These are phyloP conservation scores for Drosophila murphyi DNA, from an alignment of 1,140 invertebrate genomes.

Conservation along the genomic window DNA sequence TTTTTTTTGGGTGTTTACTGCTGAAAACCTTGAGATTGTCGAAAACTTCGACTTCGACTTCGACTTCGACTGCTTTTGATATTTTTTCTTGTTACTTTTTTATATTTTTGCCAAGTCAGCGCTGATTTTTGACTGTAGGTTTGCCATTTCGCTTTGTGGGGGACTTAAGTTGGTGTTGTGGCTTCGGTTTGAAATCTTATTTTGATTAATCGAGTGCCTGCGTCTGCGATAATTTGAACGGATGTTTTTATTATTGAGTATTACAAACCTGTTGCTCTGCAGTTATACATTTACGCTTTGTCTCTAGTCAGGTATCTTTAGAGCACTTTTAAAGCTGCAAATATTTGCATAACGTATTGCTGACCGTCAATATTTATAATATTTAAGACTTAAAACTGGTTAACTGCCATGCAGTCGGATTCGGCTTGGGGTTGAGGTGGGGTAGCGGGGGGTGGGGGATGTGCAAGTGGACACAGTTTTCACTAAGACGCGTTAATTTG, in stretches of 20 bases:
- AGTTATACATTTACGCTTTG: slow-evolving; percentile 5
- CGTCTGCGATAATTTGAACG: slow-evolving; percentile 24
- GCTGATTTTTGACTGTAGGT: background rate
- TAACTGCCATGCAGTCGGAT: slow-evolving; percentile 9
- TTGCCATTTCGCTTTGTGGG: slow-evolving; percentile 2
- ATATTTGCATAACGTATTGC: slow-evolving; percentile 54
- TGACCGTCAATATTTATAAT: slow-evolving; percentile 10
- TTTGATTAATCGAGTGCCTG: slow-evolving; percentile 48
- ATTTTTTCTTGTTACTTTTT: slow-evolving; percentile 1
- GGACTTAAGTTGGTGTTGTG: slow-evolving; percentile 21
- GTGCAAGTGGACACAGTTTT: slow-evolving; percentile 43
- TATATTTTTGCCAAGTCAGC: slow-evolving; percentile 44
- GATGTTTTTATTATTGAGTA: slow-evolving; percentile 11
- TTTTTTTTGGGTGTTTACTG: slow-evolving; percentile 34
- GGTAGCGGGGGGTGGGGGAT: background rate
- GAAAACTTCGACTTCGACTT: slow-evolving; percentile 20
- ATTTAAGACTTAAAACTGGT: slow-evolving; percentile 35
- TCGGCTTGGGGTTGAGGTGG: background rate
- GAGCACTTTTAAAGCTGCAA: slow-evolving; percentile 35
- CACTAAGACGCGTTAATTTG: slow-evolving; percentile 74
- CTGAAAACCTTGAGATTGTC: slow-evolving; percentile 54
- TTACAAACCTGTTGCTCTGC: slow-evolving; percentile 40
- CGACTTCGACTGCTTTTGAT: slow-evolving; percentile 8
- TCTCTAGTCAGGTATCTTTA: slow-evolving; percentile 21
- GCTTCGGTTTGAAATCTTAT: slow-evolving; percentile 1